Base-by-base conservation (phyloP, 2,797 vertebrate genomes). In the Mormyrus hasselquistii region DNA sequence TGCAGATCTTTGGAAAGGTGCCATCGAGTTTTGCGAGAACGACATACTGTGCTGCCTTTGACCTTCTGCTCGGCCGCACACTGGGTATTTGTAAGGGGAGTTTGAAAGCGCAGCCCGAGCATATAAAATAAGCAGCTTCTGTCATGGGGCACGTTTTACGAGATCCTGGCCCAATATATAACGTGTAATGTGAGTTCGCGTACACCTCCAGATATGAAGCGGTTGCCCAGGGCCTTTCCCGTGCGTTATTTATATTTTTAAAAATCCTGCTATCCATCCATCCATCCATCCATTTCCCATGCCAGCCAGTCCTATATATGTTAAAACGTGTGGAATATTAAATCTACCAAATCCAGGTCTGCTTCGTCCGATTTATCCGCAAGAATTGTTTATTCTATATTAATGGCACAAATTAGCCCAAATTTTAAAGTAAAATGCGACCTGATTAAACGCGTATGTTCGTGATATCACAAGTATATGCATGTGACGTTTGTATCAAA, bases 41-140 rank as follows among this genome's bases (percentile, higher is more conserved):
- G 65, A 73, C 73, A 19, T 79, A 44, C 38, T 44, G 73, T 1
- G 73, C 73, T 41, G 88, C 89, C 88, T 84, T 82, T 38, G 87
- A 88, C 90, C 89, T 87, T 90, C 91, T 89, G 52, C 91, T 92
- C 92, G 88, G 91, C 89, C 90, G 90, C 89, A 90, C 89, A 93
- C 34, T 44, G 73, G 34, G 93, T 90, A 93, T 94, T 92, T 94
- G 92, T 92, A 93, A 93, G 91, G 92, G 95, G 94, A 95, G 92
- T 92, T 86, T 91, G 89, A 92, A 93, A 91, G 93, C 91, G 86
- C 91, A 76, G 93, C 93, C 89, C 2, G 19, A 41, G 73, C 41
- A n/a, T 8, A 79, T 79, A 79, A 79, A 79, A 79, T 41, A 79
- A 91, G 73, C 73, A 3, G 19, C 14, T 76, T 19, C 34, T 16